Percentiles rank a stretch among this genome's conserved stretches.
phyloP scores from a whole-genome alignment of 2,113 vertebrate genomes.

The Sprattus sprattus region DNA sequence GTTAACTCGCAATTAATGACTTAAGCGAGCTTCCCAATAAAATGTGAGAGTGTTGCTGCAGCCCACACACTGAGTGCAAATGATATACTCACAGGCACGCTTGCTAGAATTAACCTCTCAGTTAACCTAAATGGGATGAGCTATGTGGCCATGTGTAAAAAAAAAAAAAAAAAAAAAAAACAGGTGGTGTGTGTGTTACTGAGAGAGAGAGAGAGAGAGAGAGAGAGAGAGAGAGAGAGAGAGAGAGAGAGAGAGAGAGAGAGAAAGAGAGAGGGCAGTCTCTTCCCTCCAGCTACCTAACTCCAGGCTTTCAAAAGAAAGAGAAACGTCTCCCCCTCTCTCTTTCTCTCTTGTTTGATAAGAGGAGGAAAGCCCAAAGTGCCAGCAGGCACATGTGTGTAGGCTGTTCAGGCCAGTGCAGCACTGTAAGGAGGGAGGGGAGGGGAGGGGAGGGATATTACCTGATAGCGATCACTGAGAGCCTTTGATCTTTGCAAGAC shows the following conservation, averaged over 20 bases:
- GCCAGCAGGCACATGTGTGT: constrained; percentile 60
- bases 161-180: constrained; percentile 6
- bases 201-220: neutral
- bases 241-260: constrained; percentile 46
- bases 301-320: constrained; percentile 43
- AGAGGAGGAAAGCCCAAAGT: constrained; percentile 72
- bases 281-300: constrained; percentile 59
- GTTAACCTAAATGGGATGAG: constrained; percentile 53
- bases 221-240: neutral
- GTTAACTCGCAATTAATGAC: constrained; percentile 14
- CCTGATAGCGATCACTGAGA: constrained; percentile 70
- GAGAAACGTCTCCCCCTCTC: constrained; percentile 18
- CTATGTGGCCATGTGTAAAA: constrained; percentile 53
- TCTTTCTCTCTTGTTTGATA: constrained; percentile 61
- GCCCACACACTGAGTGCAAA: constrained; percentile 36
- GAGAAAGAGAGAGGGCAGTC: constrained; percentile 45
- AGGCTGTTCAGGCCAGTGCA: constrained; percentile 62
- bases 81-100: constrained; percentile 39
- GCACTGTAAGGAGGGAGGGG: constrained; percentile 59
- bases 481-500: constrained; percentile 72
- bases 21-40: constrained; percentile 25
- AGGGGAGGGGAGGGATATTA: constrained; percentile 64
- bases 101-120: constrained; percentile 53
- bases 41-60: neutral
- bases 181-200: neutral